Evolutionary conservation across 2,888 invertebrate species (phyloP), one percentile per base, ranked within the genome.

Genomic region (Dynastes grantii): DNA sequence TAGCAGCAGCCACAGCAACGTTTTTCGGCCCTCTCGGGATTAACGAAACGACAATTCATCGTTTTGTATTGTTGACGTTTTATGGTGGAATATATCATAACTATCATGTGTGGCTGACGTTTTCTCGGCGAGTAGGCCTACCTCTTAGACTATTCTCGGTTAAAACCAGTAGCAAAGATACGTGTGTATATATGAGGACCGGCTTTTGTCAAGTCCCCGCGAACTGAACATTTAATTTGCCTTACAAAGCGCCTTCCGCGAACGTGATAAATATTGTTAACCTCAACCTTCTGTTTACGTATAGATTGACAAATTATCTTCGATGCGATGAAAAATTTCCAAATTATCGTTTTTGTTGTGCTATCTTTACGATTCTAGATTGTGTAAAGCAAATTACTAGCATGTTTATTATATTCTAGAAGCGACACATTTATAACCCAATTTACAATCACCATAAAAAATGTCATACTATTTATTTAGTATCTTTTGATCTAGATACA

Each of bases 211-310:
- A 55, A 67, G 55, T 68, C 58, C 8, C 8, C n/a, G 70, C 75
- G 78, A 68, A 37, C 67, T 68, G 27, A 77, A 77, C 75, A 77
- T 78, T 80, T 78, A 80, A 80, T 78, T 78, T 80, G 80, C 78
- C 78, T 78, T 76, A 64, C 11, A 45, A 45, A 45, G 76, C 71
- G 64, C 67, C 49, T 13, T 55, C 29, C 29, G 58, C 16, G 32
- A 53, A 53, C 22, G 40, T 58, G 27, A 45, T 68, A 76, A 65
- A 67, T 22, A 37, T 32, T 27, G 68, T 68, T 55, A 76, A 55
- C 40, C 37, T 65, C 16, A 27, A 49, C 61, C 22, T 45, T 45
- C 11, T 27, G 45, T 61, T 75, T 13, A 61, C 13, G 27, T 45
- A 45, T 49, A 11, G 49, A 32, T 55, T 63, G 45, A 63, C 49